A percentile compares a stretch with the other conserved stretches of the same genome.
phyloP scores from a whole-genome alignment of 1,140 invertebrate genomes.

The Bombus pyrosoma region DNA sequence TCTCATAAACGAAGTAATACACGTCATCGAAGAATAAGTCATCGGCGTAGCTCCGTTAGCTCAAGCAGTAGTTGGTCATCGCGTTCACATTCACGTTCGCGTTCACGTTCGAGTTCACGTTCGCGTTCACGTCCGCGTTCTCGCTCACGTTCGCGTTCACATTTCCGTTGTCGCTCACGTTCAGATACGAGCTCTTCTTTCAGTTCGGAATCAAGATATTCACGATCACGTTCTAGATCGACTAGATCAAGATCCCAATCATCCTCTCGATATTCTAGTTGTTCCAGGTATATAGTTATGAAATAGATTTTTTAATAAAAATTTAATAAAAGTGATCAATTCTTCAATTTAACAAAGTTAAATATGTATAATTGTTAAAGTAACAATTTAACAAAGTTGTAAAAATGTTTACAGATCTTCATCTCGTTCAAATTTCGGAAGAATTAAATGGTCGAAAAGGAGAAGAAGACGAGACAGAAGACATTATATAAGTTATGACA shows the following conservation, averaged over 20 bases:
- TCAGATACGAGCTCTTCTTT: not conserved
- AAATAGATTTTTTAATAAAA: no score
- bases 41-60: constrained; percentile 74
- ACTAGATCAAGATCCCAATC: constrained; percentile 60
- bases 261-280: constrained; percentile 69
- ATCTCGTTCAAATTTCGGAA: constrained; percentile 69
- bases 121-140: constrained; percentile 58
- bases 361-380: no score
- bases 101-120: not conserved
- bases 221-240: constrained; percentile 55
- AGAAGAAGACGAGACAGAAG: constrained; percentile 45
- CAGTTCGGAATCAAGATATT: constrained; percentile 25
- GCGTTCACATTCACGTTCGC: constrained; percentile 68
- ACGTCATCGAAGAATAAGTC: constrained; percentile 71
- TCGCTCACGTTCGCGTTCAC: constrained; percentile 11
- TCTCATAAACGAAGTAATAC: constrained; percentile 55
- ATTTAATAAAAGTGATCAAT: not conserved
- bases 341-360: not conserved
- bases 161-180: constrained; percentile 52
- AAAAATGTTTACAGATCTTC: constrained; percentile 72
- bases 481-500: constrained; percentile 65
- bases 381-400: not conserved
- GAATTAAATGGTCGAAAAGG: constrained; percentile 66
- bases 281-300: constrained; percentile 71
- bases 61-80: constrained; percentile 78